Evolutionary conservation across 2,113 vertebrate species (phyloP).

Genomic region (Solea solea): DNA sequence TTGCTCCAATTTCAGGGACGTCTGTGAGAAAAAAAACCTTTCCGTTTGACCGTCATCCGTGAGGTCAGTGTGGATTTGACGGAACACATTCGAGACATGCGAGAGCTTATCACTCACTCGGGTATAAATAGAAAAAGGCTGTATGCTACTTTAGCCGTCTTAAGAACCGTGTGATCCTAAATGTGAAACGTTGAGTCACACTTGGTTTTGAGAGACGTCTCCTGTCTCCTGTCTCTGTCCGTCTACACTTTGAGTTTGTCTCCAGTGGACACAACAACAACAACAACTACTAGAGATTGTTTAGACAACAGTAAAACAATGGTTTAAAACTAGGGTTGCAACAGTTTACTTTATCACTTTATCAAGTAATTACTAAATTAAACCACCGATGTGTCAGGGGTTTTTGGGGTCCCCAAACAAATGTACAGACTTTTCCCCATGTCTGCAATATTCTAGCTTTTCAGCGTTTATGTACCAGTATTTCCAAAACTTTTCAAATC

Average conservation of each 20-base stretch:
- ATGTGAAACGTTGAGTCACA: slow-evolving; percentile 55
- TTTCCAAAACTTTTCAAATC: too few relatives aligned
- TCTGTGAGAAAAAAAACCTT: background rate
- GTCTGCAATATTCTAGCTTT: background rate
- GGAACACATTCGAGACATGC: slow-evolving; percentile 12
- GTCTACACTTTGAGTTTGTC: background rate
- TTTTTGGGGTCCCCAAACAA: too few relatives aligned
- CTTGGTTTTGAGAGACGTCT: background rate
- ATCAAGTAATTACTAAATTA: too few relatives aligned
- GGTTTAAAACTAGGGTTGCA: background rate
- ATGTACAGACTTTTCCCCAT: too few relatives aligned
- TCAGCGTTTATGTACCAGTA: background rate
- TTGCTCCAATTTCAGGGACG: background rate
- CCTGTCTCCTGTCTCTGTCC: background rate
- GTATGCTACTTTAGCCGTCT: slow-evolving; percentile 3
- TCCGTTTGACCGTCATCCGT: slow-evolving; percentile 10
- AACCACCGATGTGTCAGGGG: too few relatives aligned
- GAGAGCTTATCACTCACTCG: slow-evolving; percentile 29
- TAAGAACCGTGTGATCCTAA: slow-evolving; percentile 57
- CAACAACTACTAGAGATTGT: too few relatives aligned
- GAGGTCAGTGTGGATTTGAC: slow-evolving; percentile 30
- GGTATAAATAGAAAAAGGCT: slow-evolving; percentile 47
- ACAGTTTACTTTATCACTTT: background rate
- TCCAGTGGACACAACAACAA: background rate
- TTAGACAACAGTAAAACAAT: too few relatives aligned